phyloP scores from a whole-genome alignment of 2,113 vertebrate genomes.

The Oophaga pumilio region DNA sequence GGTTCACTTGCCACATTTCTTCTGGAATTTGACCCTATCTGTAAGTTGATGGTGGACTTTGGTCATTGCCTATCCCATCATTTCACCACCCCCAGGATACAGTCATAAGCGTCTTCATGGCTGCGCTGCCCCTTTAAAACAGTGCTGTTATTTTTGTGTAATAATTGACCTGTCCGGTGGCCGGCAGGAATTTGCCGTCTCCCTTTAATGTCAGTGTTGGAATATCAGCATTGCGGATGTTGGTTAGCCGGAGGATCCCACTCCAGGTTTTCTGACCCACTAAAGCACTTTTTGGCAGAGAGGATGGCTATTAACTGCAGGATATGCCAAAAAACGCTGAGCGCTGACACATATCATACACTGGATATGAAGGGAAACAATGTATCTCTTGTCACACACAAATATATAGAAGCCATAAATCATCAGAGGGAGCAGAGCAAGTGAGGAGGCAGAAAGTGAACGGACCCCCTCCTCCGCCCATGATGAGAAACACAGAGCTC shows the following conservation, averaged over 20 bases:
- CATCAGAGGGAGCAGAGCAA: conserved; percentile 6
- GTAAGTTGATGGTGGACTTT: no score
- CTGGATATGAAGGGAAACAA: conserved; percentile 18
- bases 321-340: conserved; percentile 32
- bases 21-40: no score
- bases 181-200: background rate
- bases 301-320: background rate
- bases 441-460: background rate
- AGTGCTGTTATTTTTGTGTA: background rate
- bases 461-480: background rate
- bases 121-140: background rate
- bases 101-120: background rate
- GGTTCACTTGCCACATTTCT: no score
- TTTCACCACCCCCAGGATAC: no score
- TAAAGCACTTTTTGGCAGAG: conserved; percentile 34
- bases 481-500: conserved; percentile 40
- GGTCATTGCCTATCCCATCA: no score
- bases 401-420: conserved; percentile 48
- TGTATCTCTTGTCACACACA: conserved; percentile 41
- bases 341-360: conserved; percentile 37
- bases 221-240: conserved; percentile 25
- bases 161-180: background rate
- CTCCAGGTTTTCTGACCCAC: conserved; percentile 29
- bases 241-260: background rate
- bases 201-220: background rate